A percentile compares a stretch with the other conserved stretches of the same genome.
phyloP scores from a whole-genome alignment of 2,113 vertebrate genomes.

The Neogale vison region DNA sequence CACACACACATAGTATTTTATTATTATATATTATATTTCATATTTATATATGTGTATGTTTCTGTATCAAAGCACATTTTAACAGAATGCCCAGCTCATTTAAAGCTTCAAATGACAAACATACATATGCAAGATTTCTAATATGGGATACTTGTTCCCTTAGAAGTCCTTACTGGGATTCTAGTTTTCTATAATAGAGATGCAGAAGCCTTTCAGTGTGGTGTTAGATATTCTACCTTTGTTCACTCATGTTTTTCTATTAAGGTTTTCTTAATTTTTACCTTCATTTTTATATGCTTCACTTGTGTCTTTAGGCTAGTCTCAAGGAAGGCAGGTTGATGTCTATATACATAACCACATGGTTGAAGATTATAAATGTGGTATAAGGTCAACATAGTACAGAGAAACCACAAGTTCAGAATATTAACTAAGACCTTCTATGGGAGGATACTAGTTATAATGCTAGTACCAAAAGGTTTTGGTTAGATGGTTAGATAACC shows the following conservation, averaged over 20 bases:
- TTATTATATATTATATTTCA: not conserved
- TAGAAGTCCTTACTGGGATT: slow-evolving; percentile 15
- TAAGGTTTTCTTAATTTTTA: slow-evolving; percentile 76
- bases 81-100: slow-evolving; percentile 47
- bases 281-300: slow-evolving; percentile 75
- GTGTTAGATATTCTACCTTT: not conserved
- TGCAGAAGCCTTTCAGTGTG: not conserved
- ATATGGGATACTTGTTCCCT: slow-evolving; percentile 5
- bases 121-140: slow-evolving; percentile 22
- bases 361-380: slow-evolving; percentile 89
- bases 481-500: slow-evolving; percentile 73
- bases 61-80: slow-evolving; percentile 59
- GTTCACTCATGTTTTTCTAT: slow-evolving; percentile 50
- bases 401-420: slow-evolving; percentile 91
- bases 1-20: not conserved
- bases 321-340: slow-evolving; percentile 81
- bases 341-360: slow-evolving; percentile 89
- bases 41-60: not conserved
- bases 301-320: slow-evolving; percentile 68
- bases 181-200: not conserved
- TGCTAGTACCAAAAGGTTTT: slow-evolving; percentile 82
- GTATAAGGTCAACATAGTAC: slow-evolving; percentile 89
- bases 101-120: slow-evolving; percentile 61
- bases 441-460: slow-evolving; percentile 84
- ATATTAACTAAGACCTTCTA: slow-evolving; percentile 90